phyloP scores from a whole-genome alignment of 2,888 invertebrate genomes.

The Ceraclea dissimilis region DNA sequence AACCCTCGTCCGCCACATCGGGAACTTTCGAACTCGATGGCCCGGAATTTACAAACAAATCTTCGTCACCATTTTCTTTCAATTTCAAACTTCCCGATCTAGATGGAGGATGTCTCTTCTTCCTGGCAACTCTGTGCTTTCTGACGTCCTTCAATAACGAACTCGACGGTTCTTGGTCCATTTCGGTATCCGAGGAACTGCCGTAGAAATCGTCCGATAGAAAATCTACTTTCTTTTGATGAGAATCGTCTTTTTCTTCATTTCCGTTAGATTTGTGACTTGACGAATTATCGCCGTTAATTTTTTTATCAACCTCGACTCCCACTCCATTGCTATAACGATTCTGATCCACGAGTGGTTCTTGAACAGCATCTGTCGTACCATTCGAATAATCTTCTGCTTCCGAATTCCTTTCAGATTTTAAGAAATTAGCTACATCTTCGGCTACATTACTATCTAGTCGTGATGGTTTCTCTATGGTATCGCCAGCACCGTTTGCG shows the following conservation, averaged over 20 bases:
- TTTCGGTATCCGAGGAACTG: slow-evolving; percentile 12
- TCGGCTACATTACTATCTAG: too few species aligned
- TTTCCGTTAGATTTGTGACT: neutral
- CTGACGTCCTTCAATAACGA: slow-evolving; percentile 37
- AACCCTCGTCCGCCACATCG: slow-evolving; percentile 35
- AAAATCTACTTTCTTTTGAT: neutral
- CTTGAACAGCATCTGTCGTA: too few species aligned
- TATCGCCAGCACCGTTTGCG: neutral
- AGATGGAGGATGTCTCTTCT: slow-evolving; percentile 35
- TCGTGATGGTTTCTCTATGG: too few species aligned
- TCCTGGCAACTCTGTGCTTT: slow-evolving; percentile 35
- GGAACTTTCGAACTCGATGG: slow-evolving; percentile 26
- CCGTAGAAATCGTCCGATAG: neutral
- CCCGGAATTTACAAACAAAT: neutral
- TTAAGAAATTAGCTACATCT: too few species aligned
- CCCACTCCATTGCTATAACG: neutral
- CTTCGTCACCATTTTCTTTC: neutral
- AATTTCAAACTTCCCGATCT: slow-evolving; percentile 4
- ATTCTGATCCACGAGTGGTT: too few species aligned
- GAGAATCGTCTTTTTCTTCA: neutral
- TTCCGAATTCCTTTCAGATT: too few species aligned
- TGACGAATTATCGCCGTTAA: neutral
- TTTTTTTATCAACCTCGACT: neutral
- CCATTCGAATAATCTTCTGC: too few species aligned
- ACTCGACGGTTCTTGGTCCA: slow-evolving; percentile 27